phyloP scores from a whole-genome alignment of 2,113 vertebrate genomes.

The Ophthalmolycus amberensis region DNA sequence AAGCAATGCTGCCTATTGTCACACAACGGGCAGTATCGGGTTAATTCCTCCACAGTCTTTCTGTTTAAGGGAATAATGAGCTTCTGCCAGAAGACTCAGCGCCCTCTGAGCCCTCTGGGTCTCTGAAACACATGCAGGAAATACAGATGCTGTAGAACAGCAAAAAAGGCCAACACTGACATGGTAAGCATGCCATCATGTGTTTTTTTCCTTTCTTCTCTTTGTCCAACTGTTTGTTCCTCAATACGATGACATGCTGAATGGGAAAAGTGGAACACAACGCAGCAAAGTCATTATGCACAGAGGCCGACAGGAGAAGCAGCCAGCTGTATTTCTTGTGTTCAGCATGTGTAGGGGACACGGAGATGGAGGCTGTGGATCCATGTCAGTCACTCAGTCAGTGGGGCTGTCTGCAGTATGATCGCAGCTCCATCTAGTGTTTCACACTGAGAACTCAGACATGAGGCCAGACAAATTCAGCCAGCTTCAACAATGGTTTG shows the following conservation, averaged over 20 bases:
- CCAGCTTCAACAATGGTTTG: background rate
- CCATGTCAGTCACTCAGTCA: background rate
- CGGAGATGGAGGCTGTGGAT: slow-evolving; percentile 12
- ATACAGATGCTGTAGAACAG: slow-evolving; percentile 15
- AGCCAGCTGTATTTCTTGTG: slow-evolving; percentile 32
- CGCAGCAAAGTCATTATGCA: background rate
- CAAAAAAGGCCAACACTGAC: background rate
- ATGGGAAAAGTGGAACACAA: background rate
- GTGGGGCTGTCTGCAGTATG: slow-evolving; percentile 56
- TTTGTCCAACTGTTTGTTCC: slow-evolving; percentile 12
- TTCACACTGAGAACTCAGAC: background rate
- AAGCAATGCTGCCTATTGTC: slow-evolving; percentile 76
- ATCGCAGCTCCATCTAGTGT: slow-evolving; percentile 84
- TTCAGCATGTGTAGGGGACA: background rate
- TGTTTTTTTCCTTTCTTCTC: background rate
- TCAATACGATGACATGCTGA: background rate
- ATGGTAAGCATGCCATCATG: background rate
- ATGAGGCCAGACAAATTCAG: background rate
- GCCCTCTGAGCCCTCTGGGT: background rate
- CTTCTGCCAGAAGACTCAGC: background rate
- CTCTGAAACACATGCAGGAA: background rate
- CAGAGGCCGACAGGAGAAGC: background rate
- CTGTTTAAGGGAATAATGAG: slow-evolving; percentile 34
- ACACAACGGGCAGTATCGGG: slow-evolving; percentile 62
- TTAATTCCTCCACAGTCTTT: slow-evolving; percentile 44